These are phyloP conservation scores for Triplophysa siluroides DNA, from an alignment of 2,113 vertebrate species.

Conservation along the genomic window DNA sequence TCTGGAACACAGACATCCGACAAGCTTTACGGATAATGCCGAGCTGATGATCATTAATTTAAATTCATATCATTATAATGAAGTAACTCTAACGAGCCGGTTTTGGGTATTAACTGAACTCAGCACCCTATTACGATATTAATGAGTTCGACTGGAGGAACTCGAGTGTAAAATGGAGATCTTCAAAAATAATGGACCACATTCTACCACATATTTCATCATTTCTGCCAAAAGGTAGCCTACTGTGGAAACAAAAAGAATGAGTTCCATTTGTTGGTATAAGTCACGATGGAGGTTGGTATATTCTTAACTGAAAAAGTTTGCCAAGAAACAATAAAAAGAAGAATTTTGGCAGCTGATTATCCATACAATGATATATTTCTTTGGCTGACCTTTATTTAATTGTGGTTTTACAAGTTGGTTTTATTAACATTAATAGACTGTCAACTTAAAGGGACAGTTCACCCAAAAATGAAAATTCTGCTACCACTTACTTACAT, in stretches of 20 bases:
- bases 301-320: neutral
- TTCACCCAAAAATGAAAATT: too few species aligned
- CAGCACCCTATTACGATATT: conserved; percentile 55
- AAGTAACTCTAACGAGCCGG: conserved; percentile 46
- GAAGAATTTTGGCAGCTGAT: too few species aligned
- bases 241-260: conserved; percentile 4
- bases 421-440: too few species aligned
- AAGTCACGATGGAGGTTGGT: neutral
- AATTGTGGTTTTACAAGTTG: too few species aligned
- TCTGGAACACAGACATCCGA: conserved; percentile 52
- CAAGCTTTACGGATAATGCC: conserved; percentile 48
- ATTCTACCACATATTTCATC: conserved; percentile 37
- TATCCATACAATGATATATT: too few species aligned
- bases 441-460: too few species aligned
- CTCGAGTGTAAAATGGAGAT: conserved; percentile 52
- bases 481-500: too few species aligned
- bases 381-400: too few species aligned
- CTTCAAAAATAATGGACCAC: conserved; percentile 37
- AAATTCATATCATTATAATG: conserved; percentile 56
- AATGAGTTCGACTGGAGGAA: conserved; percentile 49
- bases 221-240: conserved; percentile 11
- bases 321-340: too few species aligned
- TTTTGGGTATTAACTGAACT: conserved; percentile 54
- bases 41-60: conserved; percentile 47
- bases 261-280: neutral